Conservation (phyloP, 2,113 vertebrate genomes). For the Fukomys damarensis region DNA sequence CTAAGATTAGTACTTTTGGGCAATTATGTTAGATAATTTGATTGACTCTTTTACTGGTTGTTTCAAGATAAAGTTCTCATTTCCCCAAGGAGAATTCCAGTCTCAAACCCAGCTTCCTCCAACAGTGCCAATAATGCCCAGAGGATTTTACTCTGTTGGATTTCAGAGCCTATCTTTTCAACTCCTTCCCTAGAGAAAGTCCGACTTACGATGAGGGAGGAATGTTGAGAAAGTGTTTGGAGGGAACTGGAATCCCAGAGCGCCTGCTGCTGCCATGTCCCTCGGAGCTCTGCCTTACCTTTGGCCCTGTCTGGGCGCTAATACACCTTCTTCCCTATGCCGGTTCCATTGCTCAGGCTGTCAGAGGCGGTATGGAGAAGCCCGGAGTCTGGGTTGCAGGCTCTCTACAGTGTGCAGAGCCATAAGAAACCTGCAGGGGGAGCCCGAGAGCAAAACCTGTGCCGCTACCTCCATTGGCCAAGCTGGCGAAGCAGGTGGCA, state of each 20-base stretch:
- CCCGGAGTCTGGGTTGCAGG: neutral
- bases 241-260: neutral
- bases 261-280: neutral
- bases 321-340: neutral
- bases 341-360: neutral
- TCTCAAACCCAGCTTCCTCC: neutral
- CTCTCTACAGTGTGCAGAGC: neutral
- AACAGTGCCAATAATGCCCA: neutral
- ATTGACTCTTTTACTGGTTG: neutral
- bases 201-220: neutral
- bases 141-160: neutral
- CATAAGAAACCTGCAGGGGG: constrained; percentile 41
- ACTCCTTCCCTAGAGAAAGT: neutral
- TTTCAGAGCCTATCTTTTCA: neutral
- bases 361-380: accelerated
- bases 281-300: neutral
- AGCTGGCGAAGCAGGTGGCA: neutral
- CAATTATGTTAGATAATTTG: constrained; percentile 12
- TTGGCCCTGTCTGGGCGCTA: neutral
- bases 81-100: constrained; percentile 28
- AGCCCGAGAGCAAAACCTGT: neutral
- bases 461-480: accelerated
- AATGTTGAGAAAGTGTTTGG: neutral
- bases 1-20: neutral
- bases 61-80: constrained; percentile 20